Conservation (phyloP, 2,797 vertebrate species). For the Xenopus petersii region DNA sequence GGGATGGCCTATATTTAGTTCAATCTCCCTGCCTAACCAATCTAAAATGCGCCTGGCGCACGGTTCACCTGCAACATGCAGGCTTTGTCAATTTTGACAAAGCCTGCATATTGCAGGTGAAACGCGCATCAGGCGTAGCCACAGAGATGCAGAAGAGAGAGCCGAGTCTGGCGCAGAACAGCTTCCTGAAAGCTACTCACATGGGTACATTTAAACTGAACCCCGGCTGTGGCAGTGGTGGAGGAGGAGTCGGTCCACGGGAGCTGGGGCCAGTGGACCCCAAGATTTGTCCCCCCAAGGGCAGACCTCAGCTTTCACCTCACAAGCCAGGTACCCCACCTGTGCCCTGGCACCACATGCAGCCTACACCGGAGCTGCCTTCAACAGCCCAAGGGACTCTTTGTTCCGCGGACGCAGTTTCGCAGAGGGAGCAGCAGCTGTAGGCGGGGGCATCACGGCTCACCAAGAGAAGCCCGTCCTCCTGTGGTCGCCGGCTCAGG, state of each 20-base stretch:
- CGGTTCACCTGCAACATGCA: too few species aligned
- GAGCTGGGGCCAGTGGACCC: constrained; percentile 33
- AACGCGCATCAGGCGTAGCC: constrained; percentile 89
- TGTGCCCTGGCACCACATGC: constrained; percentile 76
- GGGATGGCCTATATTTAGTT: too few species aligned
- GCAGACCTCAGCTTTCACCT: constrained; percentile 95
- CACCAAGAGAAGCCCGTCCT: constrained; percentile 32
- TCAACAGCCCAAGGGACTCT: constrained; percentile 96
- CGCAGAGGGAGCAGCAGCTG: constrained; percentile 78
- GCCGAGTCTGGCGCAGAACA: constrained; percentile 92
- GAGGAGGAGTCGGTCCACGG: neutral
- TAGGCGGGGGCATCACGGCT: constrained; percentile 51
- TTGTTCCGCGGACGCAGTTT: constrained; percentile 96
- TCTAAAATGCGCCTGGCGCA: too few species aligned
- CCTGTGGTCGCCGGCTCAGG: too few species aligned
- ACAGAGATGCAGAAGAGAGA: too few species aligned
- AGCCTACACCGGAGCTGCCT: constrained; percentile 75
- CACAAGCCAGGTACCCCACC: constrained; percentile 87
- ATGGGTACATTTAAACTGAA: constrained; percentile 98
- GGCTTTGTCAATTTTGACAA: too few species aligned
- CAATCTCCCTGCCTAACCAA: too few species aligned
- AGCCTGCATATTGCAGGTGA: constrained; percentile 53
- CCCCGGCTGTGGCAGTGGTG: constrained; percentile 56
- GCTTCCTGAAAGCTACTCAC: constrained; percentile 95
- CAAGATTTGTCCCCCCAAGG: constrained; percentile 89